phyloP scores from a whole-genome alignment of 2,113 vertebrate genomes.

The Nerophis lumbriciformis region DNA sequence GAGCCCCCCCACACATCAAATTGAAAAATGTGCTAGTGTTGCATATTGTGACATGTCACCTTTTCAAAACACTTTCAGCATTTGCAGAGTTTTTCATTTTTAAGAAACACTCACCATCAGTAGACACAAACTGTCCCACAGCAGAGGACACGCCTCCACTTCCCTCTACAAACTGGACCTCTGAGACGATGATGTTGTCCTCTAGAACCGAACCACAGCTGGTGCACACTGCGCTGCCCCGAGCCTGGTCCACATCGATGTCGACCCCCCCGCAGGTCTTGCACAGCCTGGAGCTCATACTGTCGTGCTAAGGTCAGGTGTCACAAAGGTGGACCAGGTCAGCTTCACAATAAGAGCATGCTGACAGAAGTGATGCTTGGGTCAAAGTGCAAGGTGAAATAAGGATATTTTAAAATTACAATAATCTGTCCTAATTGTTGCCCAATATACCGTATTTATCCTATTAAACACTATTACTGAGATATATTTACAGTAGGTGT shows the following conservation, averaged over 20 bases:
- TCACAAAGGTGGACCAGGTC: background rate
- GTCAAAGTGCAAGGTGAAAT: too few relatives aligned
- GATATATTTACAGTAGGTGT: too few relatives aligned
- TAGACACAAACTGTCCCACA: constrained; percentile 92
- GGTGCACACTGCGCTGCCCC: constrained; percentile 90
- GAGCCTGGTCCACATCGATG: constrained; percentile 87
- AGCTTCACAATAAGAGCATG: background rate
- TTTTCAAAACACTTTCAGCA: background rate
- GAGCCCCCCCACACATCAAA: too few relatives aligned
- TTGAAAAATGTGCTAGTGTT: too few relatives aligned
- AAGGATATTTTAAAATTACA: too few relatives aligned
- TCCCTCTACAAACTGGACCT: constrained; percentile 94
- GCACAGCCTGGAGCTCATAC: constrained; percentile 83
- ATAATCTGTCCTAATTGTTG: too few relatives aligned
- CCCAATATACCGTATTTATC: too few relatives aligned
- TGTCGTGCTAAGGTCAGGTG: constrained; percentile 12
- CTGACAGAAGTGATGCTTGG: background rate
- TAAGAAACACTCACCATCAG: constrained; percentile 75
- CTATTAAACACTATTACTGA: too few relatives aligned
- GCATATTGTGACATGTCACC: too few relatives aligned
- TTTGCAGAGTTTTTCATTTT: too few relatives aligned
- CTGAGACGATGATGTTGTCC: constrained; percentile 96
- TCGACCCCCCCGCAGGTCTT: constrained; percentile 83
- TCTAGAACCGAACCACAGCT: constrained; percentile 90
- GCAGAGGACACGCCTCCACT: constrained; percentile 89